Evolutionary conservation across 2,113 vertebrate genomes (phyloP).

Genomic region (Sceloporus tristichus): DNA sequence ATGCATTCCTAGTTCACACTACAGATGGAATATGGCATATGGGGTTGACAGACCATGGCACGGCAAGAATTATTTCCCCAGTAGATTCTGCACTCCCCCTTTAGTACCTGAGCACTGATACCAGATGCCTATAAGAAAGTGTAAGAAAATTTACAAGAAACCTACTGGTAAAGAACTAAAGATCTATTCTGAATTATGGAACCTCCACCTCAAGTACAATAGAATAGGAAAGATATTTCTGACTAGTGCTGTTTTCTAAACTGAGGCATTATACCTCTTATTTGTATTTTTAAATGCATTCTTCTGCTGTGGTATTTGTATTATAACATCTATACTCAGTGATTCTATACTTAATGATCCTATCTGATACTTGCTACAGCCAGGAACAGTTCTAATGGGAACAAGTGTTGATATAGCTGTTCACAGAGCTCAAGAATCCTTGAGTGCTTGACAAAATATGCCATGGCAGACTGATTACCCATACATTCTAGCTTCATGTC

Average conservation of each 20-base stretch:
- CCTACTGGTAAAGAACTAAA: no score
- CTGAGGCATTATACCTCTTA: not conserved
- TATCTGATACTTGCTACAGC: not conserved
- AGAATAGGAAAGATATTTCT: not conserved
- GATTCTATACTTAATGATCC: not conserved
- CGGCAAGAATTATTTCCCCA: not conserved
- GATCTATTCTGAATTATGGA: not conserved
- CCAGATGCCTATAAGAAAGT: not conserved
- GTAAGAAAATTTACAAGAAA: not conserved
- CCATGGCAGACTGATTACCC: slow-evolving; percentile 6
- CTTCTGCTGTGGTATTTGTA: not conserved
- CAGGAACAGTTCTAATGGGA: slow-evolving; percentile 7
- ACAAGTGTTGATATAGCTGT: slow-evolving; percentile 27
- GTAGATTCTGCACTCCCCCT: not conserved
- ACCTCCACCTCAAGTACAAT: not conserved
- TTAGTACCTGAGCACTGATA: not conserved
- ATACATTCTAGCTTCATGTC: not conserved
- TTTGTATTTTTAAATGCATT: not conserved
- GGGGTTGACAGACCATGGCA: not conserved
- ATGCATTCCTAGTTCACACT: not conserved
- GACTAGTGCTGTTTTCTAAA: not conserved
- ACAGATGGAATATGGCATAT: not conserved
- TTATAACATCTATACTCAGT: not conserved
- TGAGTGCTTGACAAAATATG: slow-evolving; percentile 22
- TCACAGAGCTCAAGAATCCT: not conserved